Base-by-base conservation (phyloP, 2,113 vertebrate species). In the Oceanodroma tethys region DNA sequence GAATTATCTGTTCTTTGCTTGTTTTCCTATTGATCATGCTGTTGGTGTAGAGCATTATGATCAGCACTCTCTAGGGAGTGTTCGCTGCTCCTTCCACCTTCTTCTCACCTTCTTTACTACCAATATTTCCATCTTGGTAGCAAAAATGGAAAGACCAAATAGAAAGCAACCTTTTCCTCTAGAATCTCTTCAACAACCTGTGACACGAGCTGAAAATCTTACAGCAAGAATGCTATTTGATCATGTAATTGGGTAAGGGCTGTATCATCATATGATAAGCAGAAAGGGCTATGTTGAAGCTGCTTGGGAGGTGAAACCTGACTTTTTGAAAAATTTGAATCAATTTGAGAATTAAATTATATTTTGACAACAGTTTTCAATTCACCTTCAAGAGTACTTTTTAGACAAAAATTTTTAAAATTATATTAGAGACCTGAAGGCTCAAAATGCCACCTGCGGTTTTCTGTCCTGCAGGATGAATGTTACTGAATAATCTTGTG, bases 151-250 rank as follows among this genome's bases (percentile, higher is more conserved):
- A 67, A 65, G 53, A 43, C 10, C 45, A 36, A 63, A 65, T 1
- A 56, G 72, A 76, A 76, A 92, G 5, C 5, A 42, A 40, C 10
- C 7, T 36, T 76, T 34, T 6, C 29, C 32, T 55, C 10, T 34
- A 9, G 13, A 50, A 30, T n/a, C 38, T 43, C 45, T 59, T 59
- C 73, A 29, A 0, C n/a, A 68, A 4, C 15, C 29, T 23, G 20
- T 53, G 59, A 29, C 19, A 5, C 0, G 43, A 78, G 79, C 13
- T 52, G 45, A 3, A 29, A 32, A 23, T 1, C 16, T 3, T 2
- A 3, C 10, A 52, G 63, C 12, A 8, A 11, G 73, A 43, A 20
- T 0, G 0, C 0, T 13, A 4, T 67, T 58, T 53, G 65, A 2
- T 22, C 2, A 4, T 34, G 50, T 8, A 8, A 10, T 3, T 50